Percentiles rank a stretch among this genome's conserved stretches.
phyloP scores from a whole-genome alignment of 2,113 vertebrate genomes.

The Fulmarus glacialis region DNA sequence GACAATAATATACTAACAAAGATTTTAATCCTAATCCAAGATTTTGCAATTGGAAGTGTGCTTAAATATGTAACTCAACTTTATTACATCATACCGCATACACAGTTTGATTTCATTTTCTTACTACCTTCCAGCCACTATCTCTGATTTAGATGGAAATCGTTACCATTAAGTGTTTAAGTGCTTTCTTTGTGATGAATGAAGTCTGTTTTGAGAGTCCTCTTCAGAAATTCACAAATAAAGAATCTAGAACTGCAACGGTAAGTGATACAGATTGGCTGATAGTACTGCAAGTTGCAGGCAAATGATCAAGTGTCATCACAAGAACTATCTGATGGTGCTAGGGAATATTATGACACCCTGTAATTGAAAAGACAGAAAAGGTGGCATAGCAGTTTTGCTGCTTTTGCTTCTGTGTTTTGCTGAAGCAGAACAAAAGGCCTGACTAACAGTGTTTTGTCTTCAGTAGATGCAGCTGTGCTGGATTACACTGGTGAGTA shows the following conservation, averaged over 20 bases:
- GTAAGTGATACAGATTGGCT: background rate
- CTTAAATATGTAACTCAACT: background rate
- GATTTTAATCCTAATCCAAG: background rate
- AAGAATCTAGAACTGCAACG: background rate
- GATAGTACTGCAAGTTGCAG: background rate
- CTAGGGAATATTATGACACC: background rate
- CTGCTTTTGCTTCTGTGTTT: background rate
- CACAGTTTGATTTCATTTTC: background rate
- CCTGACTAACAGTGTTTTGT: background rate
- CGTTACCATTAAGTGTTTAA: background rate
- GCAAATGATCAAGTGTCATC: background rate
- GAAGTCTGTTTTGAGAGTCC: background rate
- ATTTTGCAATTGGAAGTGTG: background rate
- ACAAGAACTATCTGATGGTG: background rate
- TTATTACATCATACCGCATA: background rate
- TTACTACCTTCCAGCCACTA: background rate
- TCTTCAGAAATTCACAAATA: background rate
- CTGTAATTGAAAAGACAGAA: background rate
- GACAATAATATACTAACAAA: background rate
- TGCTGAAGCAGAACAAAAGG: background rate
- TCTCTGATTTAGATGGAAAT: background rate
- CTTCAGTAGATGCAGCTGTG: constrained; percentile 2
- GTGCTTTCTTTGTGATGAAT: background rate
- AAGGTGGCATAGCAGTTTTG: background rate
- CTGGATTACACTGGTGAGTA: background rate